Percentiles rank a stretch among this genome's conserved stretches.
These are phyloP conservation scores for Verasper variegatus DNA, from an alignment of 2,113 vertebrate genomes.

Conservation along the genomic window DNA sequence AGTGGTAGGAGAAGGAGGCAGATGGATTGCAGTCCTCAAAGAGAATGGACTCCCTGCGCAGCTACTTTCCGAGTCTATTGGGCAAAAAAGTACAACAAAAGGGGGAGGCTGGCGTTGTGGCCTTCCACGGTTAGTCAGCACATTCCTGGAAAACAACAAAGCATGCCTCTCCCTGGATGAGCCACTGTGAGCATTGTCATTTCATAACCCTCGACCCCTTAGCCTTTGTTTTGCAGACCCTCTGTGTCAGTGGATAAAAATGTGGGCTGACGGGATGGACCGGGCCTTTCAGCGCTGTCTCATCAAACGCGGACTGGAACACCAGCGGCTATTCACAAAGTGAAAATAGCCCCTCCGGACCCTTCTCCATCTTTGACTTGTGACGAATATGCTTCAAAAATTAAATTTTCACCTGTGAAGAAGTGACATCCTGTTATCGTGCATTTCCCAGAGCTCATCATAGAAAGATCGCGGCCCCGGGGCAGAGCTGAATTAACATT, in stretches of 20 bases:
- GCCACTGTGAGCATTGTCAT: conserved; percentile 72
- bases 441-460: background rate
- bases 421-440: background rate
- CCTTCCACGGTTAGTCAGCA: conserved; percentile 78
- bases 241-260: conserved; percentile 65
- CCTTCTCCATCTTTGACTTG: conserved; percentile 11
- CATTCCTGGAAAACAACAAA: conserved; percentile 83
- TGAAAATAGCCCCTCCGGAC: conserved; percentile 4
- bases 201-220: conserved; percentile 69
- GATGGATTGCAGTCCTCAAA: conserved; percentile 1
- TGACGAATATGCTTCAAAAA: conserved; percentile 9
- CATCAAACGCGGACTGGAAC: conserved; percentile 52
- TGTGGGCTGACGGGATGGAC: conserved; percentile 58
- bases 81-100: conserved; percentile 67
- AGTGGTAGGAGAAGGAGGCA: conserved; percentile 14
- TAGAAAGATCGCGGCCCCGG: conserved; percentile 14
- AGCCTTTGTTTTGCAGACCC: conserved; percentile 61
- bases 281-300: conserved; percentile 53
- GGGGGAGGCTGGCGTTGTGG: conserved; percentile 67
- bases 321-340: conserved; percentile 22
- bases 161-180: conserved; percentile 70
- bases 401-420: conserved; percentile 10
- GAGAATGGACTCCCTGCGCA: conserved; percentile 28
- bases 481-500: conserved; percentile 42
- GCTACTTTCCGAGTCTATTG: conserved; percentile 55